These are phyloP conservation scores for Melanocharis versteri DNA, from an alignment of 2,113 vertebrate species.

Conservation along the genomic window DNA sequence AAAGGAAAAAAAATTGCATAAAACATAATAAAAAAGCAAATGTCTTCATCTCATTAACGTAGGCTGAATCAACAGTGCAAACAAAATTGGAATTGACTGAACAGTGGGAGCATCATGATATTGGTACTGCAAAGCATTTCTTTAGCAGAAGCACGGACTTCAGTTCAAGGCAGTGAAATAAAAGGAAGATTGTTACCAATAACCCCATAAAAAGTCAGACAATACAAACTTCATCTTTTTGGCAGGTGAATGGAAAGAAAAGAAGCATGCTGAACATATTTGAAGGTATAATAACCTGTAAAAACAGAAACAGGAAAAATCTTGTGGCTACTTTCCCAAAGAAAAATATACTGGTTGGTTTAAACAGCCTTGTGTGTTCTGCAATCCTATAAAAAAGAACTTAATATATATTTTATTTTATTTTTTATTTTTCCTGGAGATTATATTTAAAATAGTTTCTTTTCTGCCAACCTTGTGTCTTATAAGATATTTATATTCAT, in stretches of 20 bases:
- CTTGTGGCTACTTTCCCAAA: background rate
- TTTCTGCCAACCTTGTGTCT: background rate
- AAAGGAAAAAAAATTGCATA: background rate
- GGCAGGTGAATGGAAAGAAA: background rate
- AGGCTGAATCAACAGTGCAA: background rate
- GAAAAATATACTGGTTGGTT: background rate
- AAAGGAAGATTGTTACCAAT: background rate
- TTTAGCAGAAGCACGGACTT: slow-evolving; percentile 26
- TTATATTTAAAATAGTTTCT: background rate
- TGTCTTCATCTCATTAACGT: background rate
- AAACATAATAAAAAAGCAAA: background rate
- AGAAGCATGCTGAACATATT: slow-evolving; percentile 3
- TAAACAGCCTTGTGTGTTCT: background rate
- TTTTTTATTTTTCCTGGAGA: background rate
- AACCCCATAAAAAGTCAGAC: background rate
- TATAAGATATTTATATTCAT: background rate
- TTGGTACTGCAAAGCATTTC: background rate
- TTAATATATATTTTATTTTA: background rate
- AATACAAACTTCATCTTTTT: background rate
- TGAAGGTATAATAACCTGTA: background rate
- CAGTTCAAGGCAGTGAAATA: slow-evolving; percentile 40
- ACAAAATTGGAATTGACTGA: background rate
- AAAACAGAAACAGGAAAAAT: background rate
- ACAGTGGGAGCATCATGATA: background rate
- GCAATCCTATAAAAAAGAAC: background rate